A percentile compares a stretch with the other conserved stretches of the same genome.
Evolutionary conservation across 1,140 invertebrate genomes (phyloP).

Genomic region (Hylyphantes graminicola): DNA sequence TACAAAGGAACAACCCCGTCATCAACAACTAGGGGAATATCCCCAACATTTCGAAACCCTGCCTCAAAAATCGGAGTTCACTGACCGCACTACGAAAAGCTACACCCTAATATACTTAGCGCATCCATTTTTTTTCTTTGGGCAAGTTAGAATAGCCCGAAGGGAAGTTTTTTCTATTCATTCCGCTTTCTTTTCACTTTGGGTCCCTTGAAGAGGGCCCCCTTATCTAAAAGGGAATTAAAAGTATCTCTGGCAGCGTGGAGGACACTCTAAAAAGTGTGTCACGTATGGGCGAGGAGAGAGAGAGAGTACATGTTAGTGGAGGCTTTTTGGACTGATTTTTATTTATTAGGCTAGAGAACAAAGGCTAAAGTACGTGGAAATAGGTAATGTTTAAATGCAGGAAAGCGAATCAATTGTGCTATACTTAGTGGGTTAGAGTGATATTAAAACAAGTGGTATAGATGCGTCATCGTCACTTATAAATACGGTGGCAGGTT

Average conservation of each 20-base stretch:
- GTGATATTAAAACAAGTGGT: too few relatives aligned
- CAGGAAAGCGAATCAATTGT: neutral
- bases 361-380: neutral
- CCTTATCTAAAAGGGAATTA: constrained; percentile 16
- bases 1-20: too few relatives aligned
- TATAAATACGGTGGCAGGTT: too few relatives aligned
- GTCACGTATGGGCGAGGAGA: constrained; percentile 29
- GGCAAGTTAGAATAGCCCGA: constrained; percentile 1
- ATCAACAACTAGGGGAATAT: too few relatives aligned
- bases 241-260: neutral
- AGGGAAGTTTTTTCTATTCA: neutral
- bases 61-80: neutral
- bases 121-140: neutral
- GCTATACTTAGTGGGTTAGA: too few relatives aligned
- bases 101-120: constrained; percentile 39
- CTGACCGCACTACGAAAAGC: constrained; percentile 19
- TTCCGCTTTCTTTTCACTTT: neutral
- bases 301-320: neutral
- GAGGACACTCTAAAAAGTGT: constrained; percentile 23
- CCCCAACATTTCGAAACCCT: too few relatives aligned
- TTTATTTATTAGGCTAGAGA: neutral
- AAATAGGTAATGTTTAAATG: neutral
- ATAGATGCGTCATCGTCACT: too few relatives aligned
- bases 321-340: neutral
- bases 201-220: neutral